These are phyloP conservation scores for Sylvilagus bachmani DNA, from an alignment of 2,113 vertebrate species.

Conservation along the genomic window DNA sequence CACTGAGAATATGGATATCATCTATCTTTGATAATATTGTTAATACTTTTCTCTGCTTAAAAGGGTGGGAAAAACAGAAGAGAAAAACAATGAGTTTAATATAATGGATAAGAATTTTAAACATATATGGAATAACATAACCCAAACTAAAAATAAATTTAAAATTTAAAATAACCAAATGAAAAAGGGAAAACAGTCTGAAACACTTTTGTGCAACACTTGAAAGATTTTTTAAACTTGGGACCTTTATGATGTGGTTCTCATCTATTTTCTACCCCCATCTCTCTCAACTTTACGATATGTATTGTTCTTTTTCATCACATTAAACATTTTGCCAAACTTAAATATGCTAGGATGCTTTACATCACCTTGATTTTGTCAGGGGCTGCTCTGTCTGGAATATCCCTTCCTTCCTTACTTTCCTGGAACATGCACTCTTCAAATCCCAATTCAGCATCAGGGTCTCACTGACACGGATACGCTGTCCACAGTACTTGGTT, in stretches of 20 bases:
- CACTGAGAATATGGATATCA: not conserved
- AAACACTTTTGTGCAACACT: not conserved
- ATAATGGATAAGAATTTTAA: not conserved
- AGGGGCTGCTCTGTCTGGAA: not conserved
- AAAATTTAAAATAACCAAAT: too few relatives aligned
- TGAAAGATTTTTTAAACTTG: not conserved
- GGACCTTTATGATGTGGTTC: not conserved
- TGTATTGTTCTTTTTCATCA: not conserved
- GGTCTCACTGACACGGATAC: accelerated
- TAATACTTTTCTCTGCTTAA: not conserved
- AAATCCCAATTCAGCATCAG: not conserved
- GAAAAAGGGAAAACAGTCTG: not conserved
- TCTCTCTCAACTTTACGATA: not conserved
- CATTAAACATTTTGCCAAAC: not conserved
- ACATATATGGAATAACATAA: not conserved
- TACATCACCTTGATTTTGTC: not conserved
- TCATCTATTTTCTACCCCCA: not conserved
- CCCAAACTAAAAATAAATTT: not conserved
- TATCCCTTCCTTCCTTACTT: not conserved
- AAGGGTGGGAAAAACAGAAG: not conserved
- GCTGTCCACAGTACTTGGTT: not conserved
- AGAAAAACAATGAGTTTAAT: not conserved
- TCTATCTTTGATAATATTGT: not conserved
- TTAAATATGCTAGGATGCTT: not conserved
- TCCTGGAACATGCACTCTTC: not conserved